These are phyloP conservation scores for Orchesellides sinensis DNA, from an alignment of 2,888 invertebrate genomes.

Conservation along the genomic window DNA sequence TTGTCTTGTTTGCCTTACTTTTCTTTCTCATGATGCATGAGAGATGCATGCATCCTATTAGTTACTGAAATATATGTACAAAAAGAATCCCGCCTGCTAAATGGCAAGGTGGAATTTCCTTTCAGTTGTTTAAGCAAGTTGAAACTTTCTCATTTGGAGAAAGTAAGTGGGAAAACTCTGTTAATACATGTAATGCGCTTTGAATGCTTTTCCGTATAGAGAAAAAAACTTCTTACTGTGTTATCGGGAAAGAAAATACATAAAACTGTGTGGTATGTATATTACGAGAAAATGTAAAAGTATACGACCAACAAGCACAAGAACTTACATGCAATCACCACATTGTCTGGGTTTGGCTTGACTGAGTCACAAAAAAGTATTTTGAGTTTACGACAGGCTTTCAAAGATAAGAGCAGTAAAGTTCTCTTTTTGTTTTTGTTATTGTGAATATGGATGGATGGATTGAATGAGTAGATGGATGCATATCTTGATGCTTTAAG, in stretches of 20 bases:
- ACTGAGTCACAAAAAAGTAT: constrained; percentile 36
- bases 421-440: constrained; percentile 5
- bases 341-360: constrained; percentile 66
- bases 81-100: background rate
- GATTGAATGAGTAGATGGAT: constrained; percentile 14
- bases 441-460: background rate
- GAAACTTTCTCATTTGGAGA: constrained; percentile 39
- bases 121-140: background rate
- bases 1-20: background rate
- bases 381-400: constrained; percentile 31
- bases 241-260: background rate
- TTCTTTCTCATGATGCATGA: background rate
- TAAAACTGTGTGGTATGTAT: background rate
- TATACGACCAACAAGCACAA: too few relatives aligned
- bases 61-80: constrained; percentile 25
- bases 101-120: constrained; percentile 21
- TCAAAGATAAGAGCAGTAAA: constrained; percentile 41
- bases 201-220: too few relatives aligned
- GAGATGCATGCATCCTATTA: too few relatives aligned
- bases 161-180: constrained; percentile 16
- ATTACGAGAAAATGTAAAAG: background rate
- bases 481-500: constrained; percentile 12
- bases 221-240: background rate
- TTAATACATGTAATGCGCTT: constrained; percentile 1
- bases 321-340: constrained; percentile 72